Evolutionary conservation across 2,888 invertebrate species (phyloP).

Genomic region (Chloromyia formosa): DNA sequence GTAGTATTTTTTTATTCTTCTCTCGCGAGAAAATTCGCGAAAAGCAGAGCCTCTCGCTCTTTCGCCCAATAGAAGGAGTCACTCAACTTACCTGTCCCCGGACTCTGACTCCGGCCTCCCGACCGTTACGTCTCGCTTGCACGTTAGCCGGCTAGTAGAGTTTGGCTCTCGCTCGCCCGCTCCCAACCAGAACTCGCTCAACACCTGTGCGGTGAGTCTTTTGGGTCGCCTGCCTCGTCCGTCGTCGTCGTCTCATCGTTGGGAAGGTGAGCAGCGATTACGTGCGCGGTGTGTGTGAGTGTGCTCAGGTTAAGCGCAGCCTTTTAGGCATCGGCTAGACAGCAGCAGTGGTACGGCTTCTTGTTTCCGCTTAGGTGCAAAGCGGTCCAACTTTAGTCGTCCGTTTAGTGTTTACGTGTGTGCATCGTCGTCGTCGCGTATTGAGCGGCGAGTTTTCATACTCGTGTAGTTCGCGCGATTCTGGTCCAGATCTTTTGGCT

Average conservation of each 20-base stretch:
- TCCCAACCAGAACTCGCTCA: not conserved
- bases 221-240: not conserved
- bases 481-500: conserved; percentile 1
- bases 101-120: conserved; percentile 11
- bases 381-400: conserved; percentile 51
- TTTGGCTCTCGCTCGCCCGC: not conserved
- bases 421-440: conserved; percentile 51
- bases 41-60: not conserved
- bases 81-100: conserved; percentile 20
- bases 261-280: conserved; percentile 3
- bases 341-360: conserved; percentile 50
- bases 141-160: too few species aligned
- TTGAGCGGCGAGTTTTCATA: conserved; percentile 45
- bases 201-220: not conserved
- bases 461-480: conserved; percentile 23
- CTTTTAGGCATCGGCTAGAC: conserved; percentile 40
- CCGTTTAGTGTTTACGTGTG: conserved; percentile 55
- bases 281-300: not conserved
- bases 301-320: conserved; percentile 43
- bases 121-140: not conserved
- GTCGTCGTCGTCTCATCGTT: too few species aligned
- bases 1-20: not conserved
- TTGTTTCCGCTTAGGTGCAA: conserved; percentile 52
- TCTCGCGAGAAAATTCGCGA: conserved; percentile 18
- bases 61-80: conserved; percentile 1